These are phyloP conservation scores for Xestia c-nigrum DNA, from an alignment of 2,888 invertebrate species.

Conservation along the genomic window DNA sequence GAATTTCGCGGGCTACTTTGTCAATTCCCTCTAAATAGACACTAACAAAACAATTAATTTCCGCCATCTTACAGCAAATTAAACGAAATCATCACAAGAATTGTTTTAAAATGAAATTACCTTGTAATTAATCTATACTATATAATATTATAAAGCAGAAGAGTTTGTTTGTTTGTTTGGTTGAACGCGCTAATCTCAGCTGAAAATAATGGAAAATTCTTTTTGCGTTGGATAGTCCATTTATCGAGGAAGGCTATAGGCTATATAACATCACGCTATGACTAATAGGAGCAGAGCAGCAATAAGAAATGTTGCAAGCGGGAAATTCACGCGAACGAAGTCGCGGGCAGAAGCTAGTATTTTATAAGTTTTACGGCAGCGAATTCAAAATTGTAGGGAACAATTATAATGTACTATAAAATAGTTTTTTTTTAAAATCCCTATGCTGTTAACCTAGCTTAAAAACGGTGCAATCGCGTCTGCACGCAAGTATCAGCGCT, in stretches of 20 bases:
- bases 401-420: constrained; percentile 22
- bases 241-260: too few relatives aligned
- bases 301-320: too few relatives aligned
- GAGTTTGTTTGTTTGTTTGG: too few relatives aligned
- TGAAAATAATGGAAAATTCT: too few relatives aligned
- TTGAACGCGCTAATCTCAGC: too few relatives aligned
- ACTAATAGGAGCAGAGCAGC: too few relatives aligned
- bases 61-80: neutral
- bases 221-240: too few relatives aligned
- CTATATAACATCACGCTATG: too few relatives aligned
- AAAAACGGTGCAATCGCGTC: neutral
- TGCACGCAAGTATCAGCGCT: neutral
- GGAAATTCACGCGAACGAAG: too few relatives aligned
- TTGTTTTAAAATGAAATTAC: neutral
- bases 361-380: constrained; percentile 19
- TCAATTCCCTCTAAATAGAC: neutral
- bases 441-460: neutral
- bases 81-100: constrained; percentile 29
- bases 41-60: neutral
- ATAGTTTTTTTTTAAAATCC: neutral
- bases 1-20: too few relatives aligned
- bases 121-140: neutral
- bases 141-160: too few relatives aligned
- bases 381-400: constrained; percentile 26
- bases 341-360: too few relatives aligned